phyloP scores from a whole-genome alignment of 2,888 invertebrate species.

The Phoenoteleia sp. region DNA sequence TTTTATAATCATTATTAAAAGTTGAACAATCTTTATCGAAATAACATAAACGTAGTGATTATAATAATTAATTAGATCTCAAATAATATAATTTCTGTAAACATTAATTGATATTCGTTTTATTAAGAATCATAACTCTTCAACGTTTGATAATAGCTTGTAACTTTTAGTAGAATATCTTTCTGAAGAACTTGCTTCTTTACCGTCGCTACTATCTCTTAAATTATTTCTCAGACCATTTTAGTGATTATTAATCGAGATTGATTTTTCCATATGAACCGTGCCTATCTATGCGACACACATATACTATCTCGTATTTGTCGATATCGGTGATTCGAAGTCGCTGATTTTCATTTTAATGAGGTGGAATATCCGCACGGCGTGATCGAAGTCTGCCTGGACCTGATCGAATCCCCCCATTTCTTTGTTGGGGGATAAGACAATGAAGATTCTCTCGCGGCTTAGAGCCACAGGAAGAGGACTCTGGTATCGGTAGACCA shows the following conservation, averaged over 20 bases:
- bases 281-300: neutral
- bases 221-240: neutral
- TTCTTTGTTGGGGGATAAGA: constrained; percentile 57
- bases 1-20: too few relatives aligned
- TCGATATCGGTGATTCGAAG: neutral
- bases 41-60: too few relatives aligned
- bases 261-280: neutral
- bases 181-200: too few relatives aligned
- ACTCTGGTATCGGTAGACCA: constrained; percentile 79
- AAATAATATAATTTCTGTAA: too few relatives aligned
- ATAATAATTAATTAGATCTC: too few relatives aligned
- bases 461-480: constrained; percentile 63
- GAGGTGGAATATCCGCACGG: constrained; percentile 39
- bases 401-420: constrained; percentile 17
- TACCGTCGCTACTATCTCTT: too few relatives aligned
- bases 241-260: neutral
- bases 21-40: too few relatives aligned
- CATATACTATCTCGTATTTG: neutral
- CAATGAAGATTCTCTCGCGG: constrained; percentile 61
- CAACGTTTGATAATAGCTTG: too few relatives aligned
- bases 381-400: constrained; percentile 38
- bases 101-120: too few relatives aligned
- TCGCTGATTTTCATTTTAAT: constrained; percentile 62
- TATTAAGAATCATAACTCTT: too few relatives aligned
- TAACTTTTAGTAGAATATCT: too few relatives aligned